A percentile compares a stretch with the other conserved stretches of the same genome.
Conservation (phyloP, 2,888 invertebrate genomes). For the Calameuta pallipes region DNA sequence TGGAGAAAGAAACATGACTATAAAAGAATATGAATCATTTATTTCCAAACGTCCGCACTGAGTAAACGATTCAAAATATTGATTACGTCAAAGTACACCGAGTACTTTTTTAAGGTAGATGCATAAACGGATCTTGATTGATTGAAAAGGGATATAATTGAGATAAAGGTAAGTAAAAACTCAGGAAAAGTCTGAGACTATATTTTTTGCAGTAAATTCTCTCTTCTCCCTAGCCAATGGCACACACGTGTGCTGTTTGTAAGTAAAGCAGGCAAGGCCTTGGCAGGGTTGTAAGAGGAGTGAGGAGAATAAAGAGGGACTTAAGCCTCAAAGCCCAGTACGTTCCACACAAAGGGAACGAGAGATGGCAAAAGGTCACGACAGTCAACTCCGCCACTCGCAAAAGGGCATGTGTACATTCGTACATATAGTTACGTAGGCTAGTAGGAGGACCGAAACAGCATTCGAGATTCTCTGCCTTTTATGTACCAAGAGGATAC, state of each 20-base stretch:
- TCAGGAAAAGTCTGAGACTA: neutral
- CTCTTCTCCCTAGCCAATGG: neutral
- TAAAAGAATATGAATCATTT: too few species aligned
- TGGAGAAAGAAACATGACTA: too few species aligned
- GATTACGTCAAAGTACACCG: slow-evolving; percentile 11
- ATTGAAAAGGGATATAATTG: neutral
- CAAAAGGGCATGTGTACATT: neutral
- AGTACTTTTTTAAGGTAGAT: slow-evolving; percentile 8
- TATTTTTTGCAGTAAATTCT: neutral
- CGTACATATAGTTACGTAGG: neutral
- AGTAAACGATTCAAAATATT: neutral
- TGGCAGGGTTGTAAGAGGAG: neutral
- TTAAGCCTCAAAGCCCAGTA: neutral
- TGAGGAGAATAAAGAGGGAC: neutral
- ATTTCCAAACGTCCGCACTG: too few species aligned
- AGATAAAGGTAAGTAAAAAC: slow-evolving; percentile 7
- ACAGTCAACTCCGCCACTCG: neutral
- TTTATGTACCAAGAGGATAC: neutral
- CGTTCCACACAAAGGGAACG: neutral
- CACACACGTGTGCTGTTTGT: neutral
- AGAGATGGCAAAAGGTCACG: neutral
- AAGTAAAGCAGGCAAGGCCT: slow-evolving; percentile 8
- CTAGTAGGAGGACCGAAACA: neutral
- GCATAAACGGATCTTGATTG: neutral
- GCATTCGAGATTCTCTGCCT: neutral